Conservation (phyloP, 2,113 vertebrate species). For the Aldabrachelys gigantea region DNA sequence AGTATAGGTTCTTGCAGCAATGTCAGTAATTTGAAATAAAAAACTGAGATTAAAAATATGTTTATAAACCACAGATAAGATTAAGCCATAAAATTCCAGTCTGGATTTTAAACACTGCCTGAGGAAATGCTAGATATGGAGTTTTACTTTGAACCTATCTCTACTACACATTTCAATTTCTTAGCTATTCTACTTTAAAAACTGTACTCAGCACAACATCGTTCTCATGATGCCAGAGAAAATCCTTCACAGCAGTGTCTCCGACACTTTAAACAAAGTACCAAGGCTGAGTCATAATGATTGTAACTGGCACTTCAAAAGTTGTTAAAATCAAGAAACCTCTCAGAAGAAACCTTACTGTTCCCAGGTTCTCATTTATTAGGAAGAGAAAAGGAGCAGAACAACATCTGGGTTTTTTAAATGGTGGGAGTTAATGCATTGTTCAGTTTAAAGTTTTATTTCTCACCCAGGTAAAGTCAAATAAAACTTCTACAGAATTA, state of each 20-base stretch:
- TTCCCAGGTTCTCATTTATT: neutral
- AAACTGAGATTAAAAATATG: neutral
- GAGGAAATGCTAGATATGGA: neutral
- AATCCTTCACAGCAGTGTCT: neutral
- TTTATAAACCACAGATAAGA: neutral
- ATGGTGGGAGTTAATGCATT: neutral
- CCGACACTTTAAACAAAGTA: neutral
- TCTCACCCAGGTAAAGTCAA: neutral
- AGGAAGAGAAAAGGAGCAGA: neutral
- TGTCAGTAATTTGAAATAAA: neutral
- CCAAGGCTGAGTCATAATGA: rapidly evolving
- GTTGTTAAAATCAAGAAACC: slow-evolving; percentile 45
- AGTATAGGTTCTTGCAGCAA: neutral
- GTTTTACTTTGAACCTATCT: neutral
- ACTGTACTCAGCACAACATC: neutral
- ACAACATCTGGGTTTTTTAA: slow-evolving; percentile 16
- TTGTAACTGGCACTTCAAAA: neutral
- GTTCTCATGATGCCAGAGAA: neutral
- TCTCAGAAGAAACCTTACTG: neutral
- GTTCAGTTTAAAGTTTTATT: neutral
- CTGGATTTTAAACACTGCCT: neutral
- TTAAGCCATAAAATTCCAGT: slow-evolving; percentile 8
- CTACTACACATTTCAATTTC: neutral
- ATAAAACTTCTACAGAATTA: neutral
- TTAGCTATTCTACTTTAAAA: slow-evolving; percentile 5